phyloP scores from a whole-genome alignment of 2,797 vertebrate species.

The Miichthys miiuy region DNA sequence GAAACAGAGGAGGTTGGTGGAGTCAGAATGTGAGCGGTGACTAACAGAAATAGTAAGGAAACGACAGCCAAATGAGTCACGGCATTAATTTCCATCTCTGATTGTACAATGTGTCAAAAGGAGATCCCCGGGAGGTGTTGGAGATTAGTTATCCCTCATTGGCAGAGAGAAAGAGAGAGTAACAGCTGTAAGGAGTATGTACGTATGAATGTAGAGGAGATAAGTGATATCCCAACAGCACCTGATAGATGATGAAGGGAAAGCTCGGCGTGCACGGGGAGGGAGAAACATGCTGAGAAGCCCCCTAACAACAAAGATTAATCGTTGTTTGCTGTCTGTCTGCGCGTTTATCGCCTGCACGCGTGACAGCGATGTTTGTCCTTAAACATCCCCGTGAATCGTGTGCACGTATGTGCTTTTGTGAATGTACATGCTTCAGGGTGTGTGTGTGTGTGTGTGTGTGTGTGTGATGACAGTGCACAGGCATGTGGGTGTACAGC shows the following conservation, averaged over 20 bases:
- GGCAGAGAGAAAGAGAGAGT: slow-evolving; percentile 14
- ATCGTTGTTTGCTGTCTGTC: slow-evolving; percentile 15
- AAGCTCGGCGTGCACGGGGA: not conserved
- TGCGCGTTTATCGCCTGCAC: not conserved
- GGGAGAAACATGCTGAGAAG: not conserved
- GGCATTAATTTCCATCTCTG: slow-evolving; percentile 59
- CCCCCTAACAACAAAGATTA: slow-evolving; percentile 7
- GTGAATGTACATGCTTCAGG: slow-evolving; percentile 24
- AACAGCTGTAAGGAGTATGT: slow-evolving; percentile 16
- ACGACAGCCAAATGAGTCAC: slow-evolving; percentile 54
- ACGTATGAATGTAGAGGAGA: slow-evolving; percentile 32
- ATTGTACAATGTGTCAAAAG: slow-evolving; percentile 58
- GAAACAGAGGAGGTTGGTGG: not conserved
- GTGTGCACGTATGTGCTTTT: slow-evolving; percentile 14
- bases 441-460: slow-evolving; percentile 23
- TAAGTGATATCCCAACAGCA: slow-evolving; percentile 31
- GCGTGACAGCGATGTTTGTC: slow-evolving; percentile 35
- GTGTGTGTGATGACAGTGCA: slow-evolving; percentile 52
- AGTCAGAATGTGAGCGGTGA: slow-evolving; percentile 45
- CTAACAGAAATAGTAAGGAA: slow-evolving; percentile 56
- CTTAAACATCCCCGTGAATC: slow-evolving; percentile 35
- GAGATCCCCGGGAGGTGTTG: slow-evolving; percentile 59
- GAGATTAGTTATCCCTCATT: slow-evolving; percentile 53
- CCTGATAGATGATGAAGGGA: slow-evolving; percentile 15
- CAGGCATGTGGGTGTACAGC: slow-evolving; percentile 63